Base-by-base conservation (phyloP, 2,797 vertebrate genomes). In the Dermochelys coriacea region DNA sequence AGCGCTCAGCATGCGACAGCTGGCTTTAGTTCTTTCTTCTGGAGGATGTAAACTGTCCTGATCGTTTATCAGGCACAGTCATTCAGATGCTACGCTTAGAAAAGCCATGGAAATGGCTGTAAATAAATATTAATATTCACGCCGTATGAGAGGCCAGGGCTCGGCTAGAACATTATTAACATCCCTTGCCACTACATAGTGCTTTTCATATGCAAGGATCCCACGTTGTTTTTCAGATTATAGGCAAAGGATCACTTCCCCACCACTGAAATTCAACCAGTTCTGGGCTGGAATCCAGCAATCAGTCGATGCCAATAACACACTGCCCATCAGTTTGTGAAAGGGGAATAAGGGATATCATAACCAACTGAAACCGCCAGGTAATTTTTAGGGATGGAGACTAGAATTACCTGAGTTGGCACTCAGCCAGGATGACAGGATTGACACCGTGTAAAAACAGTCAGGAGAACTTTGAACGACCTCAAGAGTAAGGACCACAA, bases 351-450 rank as follows among this genome's bases (percentile, higher is more conserved):
- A 92, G 81, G 64, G 54, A 0, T 1, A 8, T 15, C 34, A 59
- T 57, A 82, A 71, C 25, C 85, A 82, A 12, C 0, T 71, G 41
- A 81, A 95, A 95, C 0, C 0, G 16, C 34, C 27, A 25, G 79
- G 79, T 4, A 59, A 71, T 52, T 94, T 96, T 64, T 86, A 86
- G 80, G 68, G 55, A 71, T 82, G 95, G 49, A 83, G 80, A 88
- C 34, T 94, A 95, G 94, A 86, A 91, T 84, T 86, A 91, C 61
- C 95, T 37, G 80, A 87, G 80, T 80, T 93, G 89, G 90, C 87
- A 90, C 77, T 47, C 10, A 86, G 88, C 91, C 88, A 88, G 59
- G 92, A 83, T 0, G 0, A 3, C 1, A 55, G 87, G 87, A 95
- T 90, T 93, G 89, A 84, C 84, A 91, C 68, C 18, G 31, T 31